Evolutionary conservation across 1,140 invertebrate genomes (phyloP), one percentile per base, ranked within the genome.

Genomic region (Sitobion miscanthi): DNA sequence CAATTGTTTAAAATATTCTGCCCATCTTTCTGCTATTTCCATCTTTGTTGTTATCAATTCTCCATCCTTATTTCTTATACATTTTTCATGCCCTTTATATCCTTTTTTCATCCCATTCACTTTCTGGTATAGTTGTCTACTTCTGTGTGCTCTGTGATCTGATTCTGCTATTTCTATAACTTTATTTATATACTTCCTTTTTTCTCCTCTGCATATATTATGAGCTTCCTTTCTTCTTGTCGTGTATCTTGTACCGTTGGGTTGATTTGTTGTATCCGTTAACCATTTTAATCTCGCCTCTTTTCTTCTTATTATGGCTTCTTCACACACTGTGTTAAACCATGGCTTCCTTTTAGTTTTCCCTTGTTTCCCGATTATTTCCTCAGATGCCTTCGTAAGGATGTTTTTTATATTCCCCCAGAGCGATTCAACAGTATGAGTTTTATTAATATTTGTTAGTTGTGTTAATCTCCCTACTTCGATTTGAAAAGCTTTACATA

Each of bases 311-410:
- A 42, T 90, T 57, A 90, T 25, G n/a, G 54, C 89, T 93, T 86
- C 77, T 38, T 91, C 21, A n/a, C 94, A 94, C 45, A 93, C 94
- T 57, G 87, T 91, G 52, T 94, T 92, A 89, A 62, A 94, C 94
- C 94, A 94, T 42, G 90, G 83, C 88, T 93, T 94, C 38, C 62
- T 90, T 54, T 94, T 94, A 52, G 38, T 25, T 89, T 38, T 94
- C 42, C 25, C 8, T 94, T 93, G 89, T 47, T 90, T 69, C 11
- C 57, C 38, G 23, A 90, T 90, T 1, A 90, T 30, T 69, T 62
- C 23, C 35, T 90, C 89, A 17, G 89, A 89, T 89, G 87, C 2
- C 35, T 89, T 90, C 35, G 25, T 62, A 90, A 90, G 30, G 23
- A 90, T 90, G 88, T 90, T 90, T 90, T 90, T 90, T 90, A 90